Base-by-base conservation (phyloP, 2,888 invertebrate species). In the Ormyrus labotus region DNA sequence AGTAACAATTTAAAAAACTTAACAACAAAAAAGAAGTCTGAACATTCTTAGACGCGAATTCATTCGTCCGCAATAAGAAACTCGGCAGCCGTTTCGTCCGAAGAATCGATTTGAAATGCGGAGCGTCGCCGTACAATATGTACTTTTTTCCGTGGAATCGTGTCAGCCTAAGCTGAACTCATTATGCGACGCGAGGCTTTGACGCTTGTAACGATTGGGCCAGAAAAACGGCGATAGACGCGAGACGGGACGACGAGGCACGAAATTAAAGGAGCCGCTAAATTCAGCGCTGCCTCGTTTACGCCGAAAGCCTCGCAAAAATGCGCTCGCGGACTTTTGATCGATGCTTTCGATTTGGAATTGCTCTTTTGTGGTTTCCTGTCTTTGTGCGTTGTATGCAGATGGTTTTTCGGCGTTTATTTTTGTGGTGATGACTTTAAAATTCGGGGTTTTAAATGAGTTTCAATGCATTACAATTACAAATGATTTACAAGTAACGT, bases 81-180 rank as follows among this genome's bases (percentile, higher is more conserved):
- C 68, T 64, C 61, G 48, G 11, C 53, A 64, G 0, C 48, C 51
- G 6, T 10, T 47, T 34, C 34, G 50, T 64, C 78, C 55, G 71
- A n/a, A 65, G 72, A 78, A 78, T 63, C 67, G 48, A 82, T 79
- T 82, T 79, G 55, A 82, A 82, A 82, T 82, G 76, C 82, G 70
- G 57, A 70, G 34, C 73, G 53, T 61, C 57, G 55, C 34, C 45
- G 55, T 13, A 19, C 6, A 8, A 13, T 11, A n/a, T 34, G n/a
- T 10, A 19, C 63, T 53, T 64, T 71, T 69, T 81, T 81, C 81
- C 73, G 10, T 58, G 64, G 81, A 81, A 81, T 69, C 64, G 65
- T 11, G 64, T 65, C 77, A 60, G 69, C 64, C 73, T 76, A 72
- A 72, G 48, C 61, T 77, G 81, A 81, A 81, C 69, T 81, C 73